Evolutionary conservation across 1,140 invertebrate genomes (phyloP).

Genomic region (Ceratina calcarata): DNA sequence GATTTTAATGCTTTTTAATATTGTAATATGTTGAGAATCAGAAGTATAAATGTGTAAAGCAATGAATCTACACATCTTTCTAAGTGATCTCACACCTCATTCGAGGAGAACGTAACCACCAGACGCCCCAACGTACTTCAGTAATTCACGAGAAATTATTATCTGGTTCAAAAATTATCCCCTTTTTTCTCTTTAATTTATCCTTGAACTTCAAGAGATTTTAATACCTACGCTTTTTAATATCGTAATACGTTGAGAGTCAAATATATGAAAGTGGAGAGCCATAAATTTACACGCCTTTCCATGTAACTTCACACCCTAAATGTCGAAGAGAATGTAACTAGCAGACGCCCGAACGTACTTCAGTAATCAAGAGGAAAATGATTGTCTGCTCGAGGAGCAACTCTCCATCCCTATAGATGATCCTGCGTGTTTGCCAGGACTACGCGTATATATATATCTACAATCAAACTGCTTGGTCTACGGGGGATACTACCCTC

Average conservation of each 20-base stretch:
- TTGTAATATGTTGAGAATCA: too few relatives aligned
- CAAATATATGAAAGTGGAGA: too few relatives aligned
- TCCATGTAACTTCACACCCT: too few relatives aligned
- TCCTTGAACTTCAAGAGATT: too few relatives aligned
- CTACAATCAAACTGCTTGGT: slow-evolving; percentile 58
- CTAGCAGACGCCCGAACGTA: not conserved
- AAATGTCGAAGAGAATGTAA: not conserved
- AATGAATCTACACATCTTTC: not conserved
- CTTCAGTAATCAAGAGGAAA: slow-evolving; percentile 10
- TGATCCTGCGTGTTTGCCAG: slow-evolving; percentile 12
- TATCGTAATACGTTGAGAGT: too few relatives aligned
- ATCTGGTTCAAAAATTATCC: not conserved
- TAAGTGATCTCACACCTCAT: too few relatives aligned
- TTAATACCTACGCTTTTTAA: too few relatives aligned
- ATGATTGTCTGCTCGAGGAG: slow-evolving; percentile 12
- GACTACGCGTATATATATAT: not conserved
- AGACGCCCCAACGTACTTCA: not conserved
- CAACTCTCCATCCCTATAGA: not conserved
- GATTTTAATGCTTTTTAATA: too few relatives aligned
- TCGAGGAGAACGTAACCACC: not conserved
- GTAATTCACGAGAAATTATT: slow-evolving; percentile 11
- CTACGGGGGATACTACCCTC: slow-evolving; percentile 54
- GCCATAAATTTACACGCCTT: too few relatives aligned
- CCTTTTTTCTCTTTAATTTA: too few relatives aligned
- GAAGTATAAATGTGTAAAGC: too few relatives aligned